Evolutionary conservation across 2,888 invertebrate species (phyloP).

Genomic region (Tinea trinotella): DNA sequence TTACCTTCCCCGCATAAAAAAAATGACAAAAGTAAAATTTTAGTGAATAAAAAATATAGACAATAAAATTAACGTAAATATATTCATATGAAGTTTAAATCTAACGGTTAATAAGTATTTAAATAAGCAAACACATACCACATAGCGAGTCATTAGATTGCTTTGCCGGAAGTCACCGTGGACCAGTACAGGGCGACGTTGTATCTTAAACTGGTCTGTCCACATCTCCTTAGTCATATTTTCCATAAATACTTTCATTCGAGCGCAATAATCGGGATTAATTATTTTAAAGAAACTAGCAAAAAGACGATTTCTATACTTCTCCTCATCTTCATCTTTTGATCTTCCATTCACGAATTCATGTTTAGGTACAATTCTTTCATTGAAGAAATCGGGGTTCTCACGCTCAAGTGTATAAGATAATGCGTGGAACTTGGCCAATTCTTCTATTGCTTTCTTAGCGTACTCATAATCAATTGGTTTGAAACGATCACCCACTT

Average conservation of each 20-base stretch:
- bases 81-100: too few relatives aligned
- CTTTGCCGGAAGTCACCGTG: constrained; percentile 21
- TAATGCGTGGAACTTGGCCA: constrained; percentile 21
- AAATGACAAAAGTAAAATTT: too few relatives aligned
- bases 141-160: constrained; percentile 20
- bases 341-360: constrained; percentile 15
- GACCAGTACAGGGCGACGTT: constrained; percentile 11
- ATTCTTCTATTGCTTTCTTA: constrained; percentile 5
- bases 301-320: constrained; percentile 12
- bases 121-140: constrained; percentile 13
- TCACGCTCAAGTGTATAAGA: constrained; percentile 20
- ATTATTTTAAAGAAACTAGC: constrained; percentile 2
- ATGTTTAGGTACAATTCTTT: constrained; percentile 5
- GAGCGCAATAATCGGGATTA: constrained; percentile 3
- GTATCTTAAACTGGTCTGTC: constrained; percentile 6
- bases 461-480: constrained; percentile 20
- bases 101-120: too few relatives aligned
- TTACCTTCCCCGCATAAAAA: too few relatives aligned
- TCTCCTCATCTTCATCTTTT: neutral
- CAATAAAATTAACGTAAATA: too few relatives aligned
- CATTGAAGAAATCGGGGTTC: constrained; percentile 15
- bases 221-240: neutral
- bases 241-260: constrained; percentile 5
- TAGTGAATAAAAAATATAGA: too few relatives aligned
- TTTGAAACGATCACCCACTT: constrained; percentile 14